phyloP scores from a whole-genome alignment of 1,140 invertebrate genomes.

The Conus betulinus region DNA sequence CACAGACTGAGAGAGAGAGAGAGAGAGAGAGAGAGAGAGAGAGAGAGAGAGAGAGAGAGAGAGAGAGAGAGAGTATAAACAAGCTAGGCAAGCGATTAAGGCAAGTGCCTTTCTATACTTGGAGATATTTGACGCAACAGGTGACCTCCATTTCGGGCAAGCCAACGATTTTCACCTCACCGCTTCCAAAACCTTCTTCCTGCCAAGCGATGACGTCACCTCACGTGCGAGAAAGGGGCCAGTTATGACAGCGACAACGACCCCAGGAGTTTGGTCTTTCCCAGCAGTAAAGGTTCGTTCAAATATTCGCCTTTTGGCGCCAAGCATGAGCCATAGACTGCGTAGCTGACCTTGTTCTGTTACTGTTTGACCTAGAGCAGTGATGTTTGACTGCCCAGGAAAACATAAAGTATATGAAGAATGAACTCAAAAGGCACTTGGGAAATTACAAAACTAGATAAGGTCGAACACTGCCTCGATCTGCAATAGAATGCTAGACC shows the following conservation, averaged over 20 bases:
- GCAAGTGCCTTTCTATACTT: too few species aligned
- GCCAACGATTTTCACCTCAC: background rate
- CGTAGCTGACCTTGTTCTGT: background rate
- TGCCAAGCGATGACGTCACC: conserved; percentile 6
- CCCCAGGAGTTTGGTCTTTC: conserved; percentile 12
- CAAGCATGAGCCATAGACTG: background rate
- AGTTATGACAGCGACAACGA: background rate
- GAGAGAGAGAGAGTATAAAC: background rate
- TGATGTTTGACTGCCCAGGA: background rate
- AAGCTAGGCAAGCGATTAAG: background rate
- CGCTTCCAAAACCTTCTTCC: conserved; percentile 7
- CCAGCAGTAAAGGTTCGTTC: background rate
- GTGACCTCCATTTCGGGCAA: conserved; percentile 8
- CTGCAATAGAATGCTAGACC: too few species aligned
- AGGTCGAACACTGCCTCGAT: background rate
- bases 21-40: background rate
- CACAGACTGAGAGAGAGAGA: background rate
- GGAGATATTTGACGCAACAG: background rate
- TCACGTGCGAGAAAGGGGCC: background rate
- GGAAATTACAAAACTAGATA: background rate
- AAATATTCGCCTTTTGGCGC: background rate
- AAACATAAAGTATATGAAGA: background rate
- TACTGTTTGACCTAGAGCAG: background rate
- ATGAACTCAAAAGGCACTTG: too few species aligned
- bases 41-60: background rate